A percentile compares a stretch with the other conserved stretches of the same genome.
These are phyloP conservation scores for Turdus rufiventris DNA, from an alignment of 2,113 vertebrate genomes.

Conservation along the genomic window DNA sequence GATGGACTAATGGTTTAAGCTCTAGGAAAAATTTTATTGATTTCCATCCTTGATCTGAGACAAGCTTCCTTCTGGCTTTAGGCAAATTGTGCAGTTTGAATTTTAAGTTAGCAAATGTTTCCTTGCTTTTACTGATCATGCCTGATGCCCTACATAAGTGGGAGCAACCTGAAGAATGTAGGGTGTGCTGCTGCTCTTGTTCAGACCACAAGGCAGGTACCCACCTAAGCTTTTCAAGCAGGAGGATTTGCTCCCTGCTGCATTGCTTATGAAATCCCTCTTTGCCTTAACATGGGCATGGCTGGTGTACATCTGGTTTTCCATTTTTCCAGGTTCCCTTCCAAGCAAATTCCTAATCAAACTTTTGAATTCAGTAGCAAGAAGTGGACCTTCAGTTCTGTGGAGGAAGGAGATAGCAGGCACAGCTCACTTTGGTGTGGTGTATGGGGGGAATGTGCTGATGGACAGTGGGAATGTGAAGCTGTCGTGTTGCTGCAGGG, in stretches of 20 bases:
- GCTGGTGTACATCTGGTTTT: not conserved
- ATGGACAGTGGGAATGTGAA: not conserved
- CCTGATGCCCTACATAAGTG: not conserved
- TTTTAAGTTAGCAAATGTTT: not conserved
- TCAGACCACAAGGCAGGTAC: not conserved
- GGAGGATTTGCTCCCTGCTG: not conserved
- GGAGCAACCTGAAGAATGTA: not conserved
- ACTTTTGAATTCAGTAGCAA: not conserved
- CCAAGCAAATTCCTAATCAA: not conserved
- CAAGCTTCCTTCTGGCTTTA: not conserved
- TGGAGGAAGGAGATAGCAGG: not conserved
- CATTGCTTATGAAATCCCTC: not conserved
- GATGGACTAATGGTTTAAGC: not conserved
- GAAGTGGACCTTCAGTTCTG: not conserved
- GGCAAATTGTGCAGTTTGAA: not conserved
- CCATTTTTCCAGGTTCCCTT: not conserved
- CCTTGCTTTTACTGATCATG: not conserved
- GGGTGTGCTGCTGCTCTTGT: not conserved
- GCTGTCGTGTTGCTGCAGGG: not conserved
- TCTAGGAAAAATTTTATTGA: not conserved
- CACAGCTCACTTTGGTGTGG: rapidly evolving
- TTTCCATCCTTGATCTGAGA: not conserved
- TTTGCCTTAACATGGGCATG: not conserved
- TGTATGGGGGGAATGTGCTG: not conserved
- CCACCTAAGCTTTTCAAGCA: not conserved